phyloP scores from a whole-genome alignment of 2,888 invertebrate species.

The Camptogramma bilineatum region DNA sequence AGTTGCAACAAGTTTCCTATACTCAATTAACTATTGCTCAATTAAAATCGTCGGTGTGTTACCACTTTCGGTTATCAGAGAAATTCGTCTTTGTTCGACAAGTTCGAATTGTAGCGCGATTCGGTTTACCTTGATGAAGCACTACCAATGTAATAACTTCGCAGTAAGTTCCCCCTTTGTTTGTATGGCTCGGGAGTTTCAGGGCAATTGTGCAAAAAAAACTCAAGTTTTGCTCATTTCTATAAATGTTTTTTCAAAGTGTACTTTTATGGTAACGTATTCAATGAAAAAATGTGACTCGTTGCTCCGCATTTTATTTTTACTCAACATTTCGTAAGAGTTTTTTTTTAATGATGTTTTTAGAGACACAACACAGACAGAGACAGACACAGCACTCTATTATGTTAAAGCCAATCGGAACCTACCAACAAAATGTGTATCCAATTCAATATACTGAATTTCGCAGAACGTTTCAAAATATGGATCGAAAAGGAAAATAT shows the following conservation, averaged over 20 bases:
- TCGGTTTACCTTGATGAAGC: conserved; percentile 62
- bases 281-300: conserved; percentile 1
- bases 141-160: conserved; percentile 58
- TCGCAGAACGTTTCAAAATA: neutral
- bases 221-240: conserved; percentile 8
- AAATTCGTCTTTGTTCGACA: conserved; percentile 59
- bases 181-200: conserved; percentile 22
- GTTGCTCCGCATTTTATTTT: neutral
- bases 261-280: conserved; percentile 3
- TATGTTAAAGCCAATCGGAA: conserved; percentile 1
- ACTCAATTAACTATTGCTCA: neutral
- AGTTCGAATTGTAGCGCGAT: conserved; percentile 53
- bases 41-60: conserved; percentile 8
- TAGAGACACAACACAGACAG: too few species aligned
- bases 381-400: neutral
- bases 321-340: neutral
- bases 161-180: conserved; percentile 30
- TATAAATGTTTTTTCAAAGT: conserved; percentile 5
- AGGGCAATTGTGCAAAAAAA: conserved; percentile 17
- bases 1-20: too few species aligned
- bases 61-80: conserved; percentile 25
- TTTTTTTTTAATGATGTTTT: too few species aligned
- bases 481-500: neutral
- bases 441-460: neutral
- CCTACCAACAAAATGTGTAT: neutral